Evolutionary conservation across 2,113 vertebrate genomes (phyloP).

Genomic region (Stigmatopora argus): DNA sequence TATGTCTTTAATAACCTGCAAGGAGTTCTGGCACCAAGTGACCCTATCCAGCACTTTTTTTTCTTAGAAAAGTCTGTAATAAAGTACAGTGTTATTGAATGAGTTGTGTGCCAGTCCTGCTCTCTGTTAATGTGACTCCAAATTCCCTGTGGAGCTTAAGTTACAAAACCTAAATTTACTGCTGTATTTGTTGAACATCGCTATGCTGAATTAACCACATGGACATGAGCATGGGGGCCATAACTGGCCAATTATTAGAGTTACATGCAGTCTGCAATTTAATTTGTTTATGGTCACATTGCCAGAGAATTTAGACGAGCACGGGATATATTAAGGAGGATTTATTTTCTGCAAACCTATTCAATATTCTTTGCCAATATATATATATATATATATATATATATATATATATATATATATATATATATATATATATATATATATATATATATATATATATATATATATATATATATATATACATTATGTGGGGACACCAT

Average conservation of each 20-base stretch:
- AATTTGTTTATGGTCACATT: not conserved
- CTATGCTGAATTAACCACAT: not conserved
- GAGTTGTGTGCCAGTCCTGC: not conserved
- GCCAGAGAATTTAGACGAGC: not conserved
- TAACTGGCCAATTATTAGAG: not conserved
- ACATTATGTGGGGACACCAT: conserved; percentile 21
- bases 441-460: conserved; percentile 15
- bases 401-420: conserved; percentile 3
- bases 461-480: conserved; percentile 12
- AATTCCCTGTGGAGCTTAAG: not conserved
- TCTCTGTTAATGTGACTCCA: not conserved
- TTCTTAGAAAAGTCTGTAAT: not conserved
- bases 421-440: not conserved
- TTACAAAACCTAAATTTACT: not conserved
- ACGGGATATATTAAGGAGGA: no score
- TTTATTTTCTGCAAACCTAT: no score
- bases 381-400: no score
- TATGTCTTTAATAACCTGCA: not conserved
- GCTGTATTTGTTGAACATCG: not conserved
- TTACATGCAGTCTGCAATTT: not conserved
- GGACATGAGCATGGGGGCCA: not conserved
- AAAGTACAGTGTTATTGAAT: not conserved
- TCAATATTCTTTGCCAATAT: no score
- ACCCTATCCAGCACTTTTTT: not conserved
- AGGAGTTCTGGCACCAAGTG: not conserved